These are phyloP conservation scores for Myotis planiceps DNA, from an alignment of 2,797 vertebrate genomes.

Conservation along the genomic window DNA sequence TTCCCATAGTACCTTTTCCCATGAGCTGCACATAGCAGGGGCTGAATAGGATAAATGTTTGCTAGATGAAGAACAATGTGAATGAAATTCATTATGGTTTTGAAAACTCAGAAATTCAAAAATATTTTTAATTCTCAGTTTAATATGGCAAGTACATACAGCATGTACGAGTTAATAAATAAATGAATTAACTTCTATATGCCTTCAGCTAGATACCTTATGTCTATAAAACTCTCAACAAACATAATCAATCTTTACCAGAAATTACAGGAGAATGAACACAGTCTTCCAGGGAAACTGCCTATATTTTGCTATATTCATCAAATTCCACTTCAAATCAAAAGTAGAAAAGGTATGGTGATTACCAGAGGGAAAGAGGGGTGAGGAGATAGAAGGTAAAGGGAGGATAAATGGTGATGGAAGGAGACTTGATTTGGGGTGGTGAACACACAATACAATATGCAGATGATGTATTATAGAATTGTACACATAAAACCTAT, in stretches of 20 bases:
- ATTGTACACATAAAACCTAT: neutral
- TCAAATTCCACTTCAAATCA: constrained; percentile 16
- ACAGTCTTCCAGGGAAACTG: neutral
- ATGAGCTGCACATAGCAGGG: neutral
- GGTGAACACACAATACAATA: neutral
- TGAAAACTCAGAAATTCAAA: constrained; percentile 19
- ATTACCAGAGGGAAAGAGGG: neutral
- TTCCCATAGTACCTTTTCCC: neutral
- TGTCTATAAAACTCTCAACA: neutral
- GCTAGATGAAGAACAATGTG: neutral
- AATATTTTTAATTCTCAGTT: constrained; percentile 27
- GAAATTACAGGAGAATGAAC: neutral
- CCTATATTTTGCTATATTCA: constrained; percentile 23
- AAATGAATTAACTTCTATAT: neutral
- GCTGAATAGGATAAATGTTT: neutral
- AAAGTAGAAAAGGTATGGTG: neutral
- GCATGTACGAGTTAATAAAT: neutral
- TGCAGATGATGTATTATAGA: neutral
- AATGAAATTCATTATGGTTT: neutral
- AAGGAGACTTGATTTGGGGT: neutral
- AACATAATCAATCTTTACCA: neutral
- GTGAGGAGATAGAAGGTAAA: neutral
- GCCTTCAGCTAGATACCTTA: neutral
- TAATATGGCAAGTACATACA: neutral
- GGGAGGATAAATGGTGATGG: neutral